These are phyloP conservation scores for Cryptoprocta ferox DNA, from an alignment of 2,797 vertebrate species.

Conservation along the genomic window DNA sequence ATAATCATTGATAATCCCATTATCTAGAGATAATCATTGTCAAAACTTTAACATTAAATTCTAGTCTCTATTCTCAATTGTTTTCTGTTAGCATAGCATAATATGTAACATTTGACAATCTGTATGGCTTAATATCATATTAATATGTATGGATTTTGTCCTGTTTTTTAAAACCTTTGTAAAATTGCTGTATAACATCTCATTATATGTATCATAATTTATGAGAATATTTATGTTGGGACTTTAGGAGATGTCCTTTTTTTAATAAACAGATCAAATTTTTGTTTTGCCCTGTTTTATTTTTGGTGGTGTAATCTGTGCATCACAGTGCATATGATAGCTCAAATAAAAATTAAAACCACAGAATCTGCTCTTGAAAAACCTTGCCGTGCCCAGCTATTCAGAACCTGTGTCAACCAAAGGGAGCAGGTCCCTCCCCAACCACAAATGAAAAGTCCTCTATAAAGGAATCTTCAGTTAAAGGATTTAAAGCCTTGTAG, in stretches of 20 bases:
- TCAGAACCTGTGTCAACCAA: neutral
- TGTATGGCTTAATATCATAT: neutral
- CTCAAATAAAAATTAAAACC: neutral
- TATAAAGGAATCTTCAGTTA: neutral
- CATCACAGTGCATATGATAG: neutral
- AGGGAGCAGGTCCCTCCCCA: neutral
- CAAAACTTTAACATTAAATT: conserved; percentile 18
- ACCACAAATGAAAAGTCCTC: neutral
- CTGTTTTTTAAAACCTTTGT: neutral
- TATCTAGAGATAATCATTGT: neutral
- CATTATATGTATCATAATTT: neutral
- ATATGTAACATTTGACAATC: neutral
- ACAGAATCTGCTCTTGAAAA: neutral
- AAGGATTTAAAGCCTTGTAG: neutral
- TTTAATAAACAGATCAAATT: neutral
- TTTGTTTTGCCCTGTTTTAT: neutral
- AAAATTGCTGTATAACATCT: neutral
- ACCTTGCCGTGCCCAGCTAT: neutral
- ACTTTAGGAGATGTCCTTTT: neutral
- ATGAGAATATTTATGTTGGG: neutral
- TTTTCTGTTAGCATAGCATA: neutral
- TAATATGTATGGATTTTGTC: neutral
- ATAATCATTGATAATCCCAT: neutral
- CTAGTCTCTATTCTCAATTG: neutral
- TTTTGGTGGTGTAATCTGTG: neutral